Conservation (phyloP, 2,888 invertebrate genomes). For the Resseliella maxima region DNA sequence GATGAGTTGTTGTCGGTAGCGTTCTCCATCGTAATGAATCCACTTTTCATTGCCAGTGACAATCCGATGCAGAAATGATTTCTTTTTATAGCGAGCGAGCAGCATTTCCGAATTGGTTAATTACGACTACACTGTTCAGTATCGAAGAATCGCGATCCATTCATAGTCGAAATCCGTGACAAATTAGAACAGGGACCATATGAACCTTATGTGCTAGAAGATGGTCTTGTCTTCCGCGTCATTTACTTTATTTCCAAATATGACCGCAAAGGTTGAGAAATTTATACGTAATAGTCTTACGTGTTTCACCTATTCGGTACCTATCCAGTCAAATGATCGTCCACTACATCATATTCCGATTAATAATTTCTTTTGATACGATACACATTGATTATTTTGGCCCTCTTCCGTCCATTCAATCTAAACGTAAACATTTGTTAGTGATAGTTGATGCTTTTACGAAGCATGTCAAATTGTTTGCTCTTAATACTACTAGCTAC, state of each 20-base stretch:
- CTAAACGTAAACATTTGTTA: not conserved
- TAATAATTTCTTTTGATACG: not conserved
- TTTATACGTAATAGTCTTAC: not conserved
- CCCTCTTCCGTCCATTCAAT: not conserved
- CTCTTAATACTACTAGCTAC: not conserved
- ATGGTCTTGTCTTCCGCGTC: too few relatives aligned
- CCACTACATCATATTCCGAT: not conserved
- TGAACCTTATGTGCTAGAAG: too few relatives aligned
- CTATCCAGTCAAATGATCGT: not conserved
- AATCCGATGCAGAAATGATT: constrained; percentile 63
- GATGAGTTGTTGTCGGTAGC: too few relatives aligned
- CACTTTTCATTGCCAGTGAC: too few relatives aligned
- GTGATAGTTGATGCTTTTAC: not conserved
- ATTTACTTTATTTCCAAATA: not conserved
- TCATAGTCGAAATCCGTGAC: not conserved
- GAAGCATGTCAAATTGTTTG: not conserved
- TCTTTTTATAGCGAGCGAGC: too few relatives aligned
- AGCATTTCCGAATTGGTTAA: constrained; percentile 63
- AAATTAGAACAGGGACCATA: too few relatives aligned
- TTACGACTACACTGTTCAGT: constrained; percentile 62
- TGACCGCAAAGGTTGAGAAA: not conserved
- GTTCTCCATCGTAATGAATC: too few relatives aligned
- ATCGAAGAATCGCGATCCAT: constrained; percentile 61
- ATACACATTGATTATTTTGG: not conserved
- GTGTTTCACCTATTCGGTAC: not conserved